Evolutionary conservation across 2,888 invertebrate genomes (phyloP).

Genomic region (Phyto melanocephala): DNA sequence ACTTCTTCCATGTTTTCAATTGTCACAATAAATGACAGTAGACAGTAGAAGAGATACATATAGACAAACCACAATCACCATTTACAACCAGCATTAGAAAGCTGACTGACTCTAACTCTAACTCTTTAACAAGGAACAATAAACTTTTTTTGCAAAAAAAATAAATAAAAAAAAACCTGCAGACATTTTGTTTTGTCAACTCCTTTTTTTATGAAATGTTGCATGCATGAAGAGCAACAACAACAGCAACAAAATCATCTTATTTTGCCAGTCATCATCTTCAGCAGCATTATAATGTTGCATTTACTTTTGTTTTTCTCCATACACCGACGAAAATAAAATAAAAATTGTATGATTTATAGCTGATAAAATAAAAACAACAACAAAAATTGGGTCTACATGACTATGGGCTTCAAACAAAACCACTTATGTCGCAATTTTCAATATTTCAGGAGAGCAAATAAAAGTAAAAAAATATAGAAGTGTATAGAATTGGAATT

Average conservation of each 20-base stretch:
- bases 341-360: slow-evolving; percentile 22
- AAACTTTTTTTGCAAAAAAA: neutral
- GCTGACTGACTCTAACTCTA: neutral
- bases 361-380: neutral
- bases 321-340: too few species aligned
- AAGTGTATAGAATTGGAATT: too few species aligned
- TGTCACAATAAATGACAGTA: slow-evolving; percentile 36
- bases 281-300: slow-evolving; percentile 3
- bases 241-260: slow-evolving; percentile 43
- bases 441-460: too few species aligned
- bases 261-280: slow-evolving; percentile 50
- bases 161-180: neutral
- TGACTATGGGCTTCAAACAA: too few species aligned
- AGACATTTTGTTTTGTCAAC: slow-evolving; percentile 30
- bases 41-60: neutral
- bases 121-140: neutral
- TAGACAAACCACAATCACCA: slow-evolving; percentile 39
- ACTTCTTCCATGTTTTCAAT: neutral
- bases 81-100: slow-evolving; percentile 16
- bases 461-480: too few species aligned
- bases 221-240: slow-evolving; percentile 38
- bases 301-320: too few species aligned
- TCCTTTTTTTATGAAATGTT: slow-evolving; percentile 31
- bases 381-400: neutral
- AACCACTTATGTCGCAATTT: too few species aligned